Conservation (phyloP, 1,140 invertebrate genomes). For the Scaptomyza graminum region DNA sequence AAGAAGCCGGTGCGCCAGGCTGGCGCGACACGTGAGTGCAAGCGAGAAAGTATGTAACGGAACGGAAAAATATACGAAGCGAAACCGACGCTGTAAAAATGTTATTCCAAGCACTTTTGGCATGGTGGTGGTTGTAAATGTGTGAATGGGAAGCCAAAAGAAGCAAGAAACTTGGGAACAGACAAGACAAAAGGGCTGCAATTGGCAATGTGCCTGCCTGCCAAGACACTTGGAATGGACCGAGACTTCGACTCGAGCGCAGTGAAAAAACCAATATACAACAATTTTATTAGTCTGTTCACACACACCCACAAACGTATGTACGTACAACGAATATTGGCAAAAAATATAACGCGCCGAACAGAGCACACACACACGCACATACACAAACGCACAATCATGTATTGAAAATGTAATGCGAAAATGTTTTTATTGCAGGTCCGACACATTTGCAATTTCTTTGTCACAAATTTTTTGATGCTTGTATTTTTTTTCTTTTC, state of each 20-base stretch:
- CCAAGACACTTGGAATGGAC: slow-evolving; percentile 14
- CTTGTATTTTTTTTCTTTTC: slow-evolving; percentile 37
- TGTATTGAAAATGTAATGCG: slow-evolving; percentile 24
- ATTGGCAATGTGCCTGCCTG: slow-evolving; percentile 50
- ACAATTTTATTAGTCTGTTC: slow-evolving; percentile 21
- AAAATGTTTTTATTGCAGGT: slow-evolving; percentile 14
- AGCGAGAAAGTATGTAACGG: slow-evolving; percentile 29
- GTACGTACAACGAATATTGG: slow-evolving; percentile 2
- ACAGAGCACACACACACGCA: not conserved
- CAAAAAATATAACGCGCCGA: slow-evolving; percentile 12
- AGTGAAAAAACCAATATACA: slow-evolving; percentile 34
- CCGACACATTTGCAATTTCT: slow-evolving; percentile 38
- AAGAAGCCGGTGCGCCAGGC: slow-evolving; percentile 41
- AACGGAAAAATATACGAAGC: slow-evolving; percentile 23
- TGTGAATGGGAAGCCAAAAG: slow-evolving; percentile 41
- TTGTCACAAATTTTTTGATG: slow-evolving; percentile 37
- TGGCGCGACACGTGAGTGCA: slow-evolving; percentile 7
- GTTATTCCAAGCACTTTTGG: slow-evolving; percentile 34
- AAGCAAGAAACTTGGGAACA: slow-evolving; percentile 13
- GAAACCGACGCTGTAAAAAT: slow-evolving; percentile 22
- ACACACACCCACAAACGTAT: not conserved
- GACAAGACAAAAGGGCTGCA: slow-evolving; percentile 31
- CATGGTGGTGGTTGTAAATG: slow-evolving; percentile 44
- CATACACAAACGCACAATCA: not conserved
- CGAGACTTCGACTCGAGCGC: slow-evolving; percentile 10